Evolutionary conservation across 92 coral and sea anemone species (phyloP).

Genomic region (Epizoanthus stellaris): DNA sequence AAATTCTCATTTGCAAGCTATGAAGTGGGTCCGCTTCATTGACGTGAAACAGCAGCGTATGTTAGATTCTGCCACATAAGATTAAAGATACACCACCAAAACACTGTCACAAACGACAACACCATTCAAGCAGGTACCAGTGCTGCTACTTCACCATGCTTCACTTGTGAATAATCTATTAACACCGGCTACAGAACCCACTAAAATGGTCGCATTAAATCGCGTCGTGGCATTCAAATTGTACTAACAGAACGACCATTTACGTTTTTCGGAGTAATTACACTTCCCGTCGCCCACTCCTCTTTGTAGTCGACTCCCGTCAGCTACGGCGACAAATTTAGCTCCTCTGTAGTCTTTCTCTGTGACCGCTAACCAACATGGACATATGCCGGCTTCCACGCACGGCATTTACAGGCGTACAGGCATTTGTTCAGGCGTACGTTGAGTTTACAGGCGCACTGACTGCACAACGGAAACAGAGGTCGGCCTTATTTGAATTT

Average conservation of each 20-base stretch:
- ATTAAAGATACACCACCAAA: background rate
- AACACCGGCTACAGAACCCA: background rate
- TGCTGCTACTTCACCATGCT: slow-evolving; percentile 4
- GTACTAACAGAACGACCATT: background rate
- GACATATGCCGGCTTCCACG: slow-evolving; percentile 12
- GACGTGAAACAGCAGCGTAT: background rate
- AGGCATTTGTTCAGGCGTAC: too few relatives aligned
- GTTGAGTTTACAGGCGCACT: slow-evolving; percentile 11
- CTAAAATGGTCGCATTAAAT: background rate
- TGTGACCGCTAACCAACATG: background rate
- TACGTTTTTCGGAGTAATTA: slow-evolving; percentile 28
- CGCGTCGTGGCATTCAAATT: slow-evolving; percentile 14
- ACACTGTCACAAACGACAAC: background rate
- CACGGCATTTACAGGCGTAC: too few relatives aligned
- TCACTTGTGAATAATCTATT: background rate
- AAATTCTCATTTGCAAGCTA: slow-evolving; percentile 50
- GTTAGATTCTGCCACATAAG: slow-evolving; percentile 41
- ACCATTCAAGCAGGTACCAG: slow-evolving; percentile 26
- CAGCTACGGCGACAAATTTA: slow-evolving; percentile 15
- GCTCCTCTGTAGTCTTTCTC: background rate
- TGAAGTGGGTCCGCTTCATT: slow-evolving; percentile 7
- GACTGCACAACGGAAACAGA: slow-evolving; percentile 31
- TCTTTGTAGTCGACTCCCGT: slow-evolving; percentile 31
- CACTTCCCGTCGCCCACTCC: slow-evolving; percentile 37
- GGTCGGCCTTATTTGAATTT: slow-evolving; percentile 38